Evolutionary conservation across 2,113 vertebrate genomes (phyloP), one percentile per base, ranked within the genome.

Genomic region (Nycticorax nycticorax): DNA sequence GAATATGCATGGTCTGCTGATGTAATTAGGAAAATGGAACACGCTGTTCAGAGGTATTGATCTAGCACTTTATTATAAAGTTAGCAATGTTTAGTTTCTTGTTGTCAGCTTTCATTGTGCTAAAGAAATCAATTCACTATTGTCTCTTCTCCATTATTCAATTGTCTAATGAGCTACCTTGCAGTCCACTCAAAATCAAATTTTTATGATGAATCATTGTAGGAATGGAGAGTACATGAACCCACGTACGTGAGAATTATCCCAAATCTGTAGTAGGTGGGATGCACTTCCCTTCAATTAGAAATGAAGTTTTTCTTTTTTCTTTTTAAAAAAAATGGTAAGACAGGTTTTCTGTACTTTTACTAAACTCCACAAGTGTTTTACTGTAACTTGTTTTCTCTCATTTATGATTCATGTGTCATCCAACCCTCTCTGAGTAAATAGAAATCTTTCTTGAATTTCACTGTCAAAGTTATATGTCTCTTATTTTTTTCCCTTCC

Each of bases 61-160:
- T 87, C 26, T 15, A 32, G 27, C 18, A 28, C 62, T 96, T 96
- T 28, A 71, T 96, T 0, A 93, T 53, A 73, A 95, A 92, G 79
- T 95, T 95, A 95, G 76, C 57, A 76, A 84, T 91, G 87, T 82
- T 95, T 96, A 94, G 94, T 96, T 96, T 89, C 92, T 96, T 80
- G 32, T 89, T 89, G 89, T 82, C 95, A 94, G 82, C 83, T 91
- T 95, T 90, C 76, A 77, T 89, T 85, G 78, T 69, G 69, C 83
- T 83, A 55, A 91, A 93, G 82, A 96, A 97, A 95, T 96, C 91
- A 87, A 95, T 97, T 92, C 37, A 26, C 64, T 87, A 22, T 95
- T 81, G 88, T 94, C 84, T 89, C 50, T 85, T 94, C 81, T 91
- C 89, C 72, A 64, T 97, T 87, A 93, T 71, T 96, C 82, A 87